Conservation (phyloP, 2,888 invertebrate species). For the Morpho achilles region DNA sequence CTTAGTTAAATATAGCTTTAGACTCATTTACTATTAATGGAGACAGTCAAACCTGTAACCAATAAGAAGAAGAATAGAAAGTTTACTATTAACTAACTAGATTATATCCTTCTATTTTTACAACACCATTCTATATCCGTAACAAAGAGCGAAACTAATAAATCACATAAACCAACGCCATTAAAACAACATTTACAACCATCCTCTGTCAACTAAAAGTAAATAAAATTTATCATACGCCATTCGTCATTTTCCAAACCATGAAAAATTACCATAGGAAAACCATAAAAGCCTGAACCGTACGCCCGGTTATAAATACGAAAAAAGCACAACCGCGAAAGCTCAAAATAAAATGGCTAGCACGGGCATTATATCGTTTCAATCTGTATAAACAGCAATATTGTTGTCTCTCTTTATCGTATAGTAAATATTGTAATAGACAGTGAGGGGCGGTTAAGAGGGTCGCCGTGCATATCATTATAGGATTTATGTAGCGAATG, state of each 20-base stretch:
- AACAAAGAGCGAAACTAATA: constrained; percentile 29
- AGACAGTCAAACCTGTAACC: no score
- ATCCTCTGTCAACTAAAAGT: constrained; percentile 44
- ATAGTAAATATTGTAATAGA: constrained; percentile 28
- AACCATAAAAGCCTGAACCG: constrained; percentile 35
- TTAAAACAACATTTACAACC: constrained; percentile 51
- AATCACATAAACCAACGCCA: constrained; percentile 40
- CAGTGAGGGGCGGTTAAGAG: constrained; percentile 40
- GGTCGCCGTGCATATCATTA: constrained; percentile 65
- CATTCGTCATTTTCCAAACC: constrained; percentile 45
- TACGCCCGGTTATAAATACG: constrained; percentile 30
- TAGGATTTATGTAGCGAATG: constrained; percentile 37
- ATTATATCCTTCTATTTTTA: constrained; percentile 9
- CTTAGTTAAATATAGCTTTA: no score
- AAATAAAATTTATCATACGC: constrained; percentile 48
- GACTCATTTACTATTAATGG: no score
- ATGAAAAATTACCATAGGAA: constrained; percentile 43
- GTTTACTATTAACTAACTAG: no score
- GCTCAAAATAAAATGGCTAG: constrained; percentile 31
- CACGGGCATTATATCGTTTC: constrained; percentile 14
- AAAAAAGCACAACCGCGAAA: constrained; percentile 27
- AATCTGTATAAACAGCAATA: constrained; percentile 23
- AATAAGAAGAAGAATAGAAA: no score
- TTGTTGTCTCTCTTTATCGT: constrained; percentile 33
- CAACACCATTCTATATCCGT: constrained; percentile 11